Evolutionary conservation across 2,113 vertebrate genomes (phyloP).

Genomic region (Coracopsis vasa): DNA sequence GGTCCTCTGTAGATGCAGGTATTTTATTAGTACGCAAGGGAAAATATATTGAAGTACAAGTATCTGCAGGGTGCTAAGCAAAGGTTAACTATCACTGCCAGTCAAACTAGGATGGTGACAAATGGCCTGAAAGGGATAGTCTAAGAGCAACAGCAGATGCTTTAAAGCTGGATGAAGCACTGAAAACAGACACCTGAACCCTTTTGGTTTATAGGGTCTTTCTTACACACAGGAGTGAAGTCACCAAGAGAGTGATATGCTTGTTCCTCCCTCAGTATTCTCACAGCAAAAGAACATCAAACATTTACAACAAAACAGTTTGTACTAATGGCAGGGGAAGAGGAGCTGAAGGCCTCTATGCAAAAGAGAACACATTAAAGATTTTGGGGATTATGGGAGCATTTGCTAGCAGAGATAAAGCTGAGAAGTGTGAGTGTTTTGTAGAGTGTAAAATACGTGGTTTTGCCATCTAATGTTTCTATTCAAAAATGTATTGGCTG

Average conservation of each 20-base stretch:
- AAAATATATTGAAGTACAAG: slow-evolving; percentile 22
- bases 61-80: neutral
- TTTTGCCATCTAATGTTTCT: neutral
- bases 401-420: neutral
- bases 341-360: neutral
- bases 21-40: slow-evolving; percentile 1
- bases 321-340: neutral
- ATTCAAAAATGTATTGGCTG: neutral
- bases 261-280: neutral
- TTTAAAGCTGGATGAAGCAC: neutral
- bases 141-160: neutral
- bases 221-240: neutral
- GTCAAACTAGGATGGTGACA: slow-evolving; percentile 1
- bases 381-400: neutral
- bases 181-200: neutral
- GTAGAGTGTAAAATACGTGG: neutral
- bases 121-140: neutral
- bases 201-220: neutral
- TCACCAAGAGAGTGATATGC: neutral
- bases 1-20: neutral
- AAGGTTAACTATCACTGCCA: slow-evolving; percentile 11
- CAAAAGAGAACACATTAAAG: neutral
- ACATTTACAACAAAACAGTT: neutral
- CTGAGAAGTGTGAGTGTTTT: neutral
- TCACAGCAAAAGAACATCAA: neutral